Conservation (phyloP, 2,113 vertebrate species). For the Pygoscelis antarcticus region DNA sequence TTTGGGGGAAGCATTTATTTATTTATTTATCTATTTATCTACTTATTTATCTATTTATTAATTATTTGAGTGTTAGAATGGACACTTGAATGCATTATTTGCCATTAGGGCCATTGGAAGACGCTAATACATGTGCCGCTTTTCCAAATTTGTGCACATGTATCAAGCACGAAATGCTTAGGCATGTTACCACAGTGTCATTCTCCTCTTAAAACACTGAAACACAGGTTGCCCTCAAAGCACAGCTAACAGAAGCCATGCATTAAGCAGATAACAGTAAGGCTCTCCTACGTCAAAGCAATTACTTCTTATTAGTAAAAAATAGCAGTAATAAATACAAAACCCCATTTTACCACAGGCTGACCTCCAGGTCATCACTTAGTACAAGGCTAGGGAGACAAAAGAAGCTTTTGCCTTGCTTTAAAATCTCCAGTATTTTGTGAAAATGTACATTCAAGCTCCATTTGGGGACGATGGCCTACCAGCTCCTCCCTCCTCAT, state of each 20-base stretch:
- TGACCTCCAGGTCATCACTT: background rate
- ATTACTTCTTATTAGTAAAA: background rate
- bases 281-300: background rate
- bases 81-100: background rate
- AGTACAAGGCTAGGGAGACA: background rate
- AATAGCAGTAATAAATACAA: background rate
- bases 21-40: background rate
- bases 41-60: background rate
- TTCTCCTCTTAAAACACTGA: background rate
- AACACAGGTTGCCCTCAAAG: background rate
- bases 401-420: background rate
- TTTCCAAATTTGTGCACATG: background rate
- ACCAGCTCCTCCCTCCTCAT: background rate
- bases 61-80: background rate
- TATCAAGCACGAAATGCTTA: background rate
- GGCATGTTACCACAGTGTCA: background rate
- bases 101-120: background rate
- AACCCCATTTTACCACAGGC: background rate
- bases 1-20: background rate
- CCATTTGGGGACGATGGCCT: background rate
- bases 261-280: background rate
- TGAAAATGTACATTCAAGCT: background rate
- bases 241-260: background rate
- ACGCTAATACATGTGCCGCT: accelerated
- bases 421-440: background rate